Evolutionary conservation across 2,888 invertebrate species (phyloP).

Genomic region (Agrochola lota): DNA sequence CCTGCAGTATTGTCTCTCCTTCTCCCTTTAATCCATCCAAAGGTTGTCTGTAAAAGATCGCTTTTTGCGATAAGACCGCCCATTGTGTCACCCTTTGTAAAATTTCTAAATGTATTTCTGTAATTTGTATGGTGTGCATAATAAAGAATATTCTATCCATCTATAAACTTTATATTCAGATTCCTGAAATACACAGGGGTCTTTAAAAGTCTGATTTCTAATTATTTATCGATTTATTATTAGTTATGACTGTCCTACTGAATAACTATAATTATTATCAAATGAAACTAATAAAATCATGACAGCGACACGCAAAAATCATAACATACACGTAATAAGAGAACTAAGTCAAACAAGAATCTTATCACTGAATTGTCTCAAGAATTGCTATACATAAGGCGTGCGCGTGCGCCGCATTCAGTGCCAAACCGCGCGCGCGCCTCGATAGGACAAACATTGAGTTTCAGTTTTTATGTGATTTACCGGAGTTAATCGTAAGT

Average conservation of each 20-base stretch:
- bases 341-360: constrained; percentile 32
- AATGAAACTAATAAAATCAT: constrained; percentile 16
- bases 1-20: no score
- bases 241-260: neutral
- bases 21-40: no score
- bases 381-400: constrained; percentile 31
- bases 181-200: neutral
- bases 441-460: constrained; percentile 50
- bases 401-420: constrained; percentile 53
- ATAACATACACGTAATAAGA: constrained; percentile 37
- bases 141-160: no score
- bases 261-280: constrained; percentile 4
- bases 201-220: neutral
- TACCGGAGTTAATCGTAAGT: constrained; percentile 50
- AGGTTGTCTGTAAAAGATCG: no score
- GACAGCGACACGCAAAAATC: constrained; percentile 17
- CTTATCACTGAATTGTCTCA: constrained; percentile 60
- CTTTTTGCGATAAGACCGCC: no score
- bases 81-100: no score
- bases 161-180: neutral
- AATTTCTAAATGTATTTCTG: no score
- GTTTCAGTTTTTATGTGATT: constrained; percentile 41
- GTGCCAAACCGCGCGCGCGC: constrained; percentile 51
- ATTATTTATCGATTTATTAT: neutral
- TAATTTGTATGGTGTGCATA: no score